A percentile compares a stretch with the other conserved stretches of the same genome.
Evolutionary conservation across 2,888 invertebrate species (phyloP).

Genomic region (Gibbula magus): DNA sequence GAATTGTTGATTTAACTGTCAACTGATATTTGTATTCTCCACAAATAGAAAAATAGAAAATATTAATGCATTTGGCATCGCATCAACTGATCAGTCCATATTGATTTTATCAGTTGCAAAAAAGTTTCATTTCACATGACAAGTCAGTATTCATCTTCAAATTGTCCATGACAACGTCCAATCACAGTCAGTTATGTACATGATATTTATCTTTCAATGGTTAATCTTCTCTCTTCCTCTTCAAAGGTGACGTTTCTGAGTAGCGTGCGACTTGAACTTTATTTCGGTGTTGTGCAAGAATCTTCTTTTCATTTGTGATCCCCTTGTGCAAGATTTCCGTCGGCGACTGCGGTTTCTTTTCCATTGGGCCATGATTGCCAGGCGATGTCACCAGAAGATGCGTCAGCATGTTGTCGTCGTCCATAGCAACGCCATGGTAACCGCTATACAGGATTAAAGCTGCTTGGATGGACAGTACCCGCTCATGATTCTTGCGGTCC

Average conservation of each 20-base stretch:
- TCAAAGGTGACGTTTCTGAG: constrained; percentile 14
- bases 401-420: constrained; percentile 42
- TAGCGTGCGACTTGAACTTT: neutral
- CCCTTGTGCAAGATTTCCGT: neutral
- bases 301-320: neutral
- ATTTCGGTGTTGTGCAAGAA: neutral
- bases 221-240: constrained; percentile 21
- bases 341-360: constrained; percentile 3
- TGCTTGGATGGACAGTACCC: constrained; percentile 71
- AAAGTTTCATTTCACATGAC: too few relatives aligned
- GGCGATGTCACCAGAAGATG: constrained; percentile 64
- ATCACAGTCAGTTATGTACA: constrained; percentile 13
- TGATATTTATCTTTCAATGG: too few relatives aligned
- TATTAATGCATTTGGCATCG: too few relatives aligned
- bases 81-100: too few relatives aligned
- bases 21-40: too few relatives aligned
- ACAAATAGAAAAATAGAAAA: too few relatives aligned
- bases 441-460: constrained; percentile 67
- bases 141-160: too few relatives aligned
- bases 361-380: constrained; percentile 35
- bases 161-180: neutral
- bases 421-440: constrained; percentile 38
- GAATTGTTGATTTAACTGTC: too few relatives aligned
- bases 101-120: too few relatives aligned
- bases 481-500: constrained; percentile 69